A percentile compares a stretch with the other conserved stretches of the same genome.
Conservation (phyloP, 2,888 invertebrate genomes). For the Drosophila multiciliata region DNA sequence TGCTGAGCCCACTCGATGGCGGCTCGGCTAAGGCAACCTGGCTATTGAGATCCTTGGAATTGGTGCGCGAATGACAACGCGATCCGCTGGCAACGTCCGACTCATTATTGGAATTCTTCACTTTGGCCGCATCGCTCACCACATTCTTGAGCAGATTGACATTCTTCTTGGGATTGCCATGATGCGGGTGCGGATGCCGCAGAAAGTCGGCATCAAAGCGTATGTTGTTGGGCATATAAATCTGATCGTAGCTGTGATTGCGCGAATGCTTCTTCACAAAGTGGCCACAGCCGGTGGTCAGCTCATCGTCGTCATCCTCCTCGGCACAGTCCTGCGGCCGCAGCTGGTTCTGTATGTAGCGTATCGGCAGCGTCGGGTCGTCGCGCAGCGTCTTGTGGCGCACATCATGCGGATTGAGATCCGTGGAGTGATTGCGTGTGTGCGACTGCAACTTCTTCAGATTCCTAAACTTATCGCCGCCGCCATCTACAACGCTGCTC, state of each 20-base stretch:
- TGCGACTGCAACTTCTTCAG: conserved; percentile 84
- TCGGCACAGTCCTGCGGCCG: conserved; percentile 76
- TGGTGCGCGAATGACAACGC: conserved; percentile 86
- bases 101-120: conserved; percentile 84
- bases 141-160: conserved; percentile 84
- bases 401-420: conserved; percentile 83
- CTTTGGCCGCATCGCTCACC: conserved; percentile 71
- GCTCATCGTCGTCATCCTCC: conserved; percentile 83
- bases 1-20: conserved; percentile 71
- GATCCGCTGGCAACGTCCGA: conserved; percentile 68
- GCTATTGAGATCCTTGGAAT: conserved; percentile 85
- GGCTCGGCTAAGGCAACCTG: conserved; percentile 55
- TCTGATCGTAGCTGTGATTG: conserved; percentile 85
- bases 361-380: conserved; percentile 82
- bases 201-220: conserved; percentile 84
- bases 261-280: conserved; percentile 84
- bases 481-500: conserved; percentile 51
- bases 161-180: conserved; percentile 80
- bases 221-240: conserved; percentile 85
- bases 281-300: conserved; percentile 83
- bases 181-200: conserved; percentile 72
- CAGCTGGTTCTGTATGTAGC: conserved; percentile 84
- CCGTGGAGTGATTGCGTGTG: conserved; percentile 85
- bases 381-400: conserved; percentile 80
- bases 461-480: conserved; percentile 80